Evolutionary conservation across 64 coral and sea anemone species (phyloP).

Genomic region (Stichodactyla helianthus): DNA sequence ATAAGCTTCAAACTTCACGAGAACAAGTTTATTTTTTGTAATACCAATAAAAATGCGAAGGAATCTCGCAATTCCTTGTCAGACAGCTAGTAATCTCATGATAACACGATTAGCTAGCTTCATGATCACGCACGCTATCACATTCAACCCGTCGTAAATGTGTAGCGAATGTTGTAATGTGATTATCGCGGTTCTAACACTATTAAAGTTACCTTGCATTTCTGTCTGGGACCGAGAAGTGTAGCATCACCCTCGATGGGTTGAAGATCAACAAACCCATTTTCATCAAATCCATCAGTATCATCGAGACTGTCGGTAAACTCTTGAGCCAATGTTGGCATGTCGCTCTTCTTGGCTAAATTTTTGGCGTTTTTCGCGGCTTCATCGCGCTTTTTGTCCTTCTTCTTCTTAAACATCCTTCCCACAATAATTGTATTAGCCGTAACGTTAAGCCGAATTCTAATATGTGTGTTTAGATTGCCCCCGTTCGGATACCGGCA

Average conservation of each 20-base stretch:
- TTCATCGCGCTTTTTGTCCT: slow-evolving; percentile 63
- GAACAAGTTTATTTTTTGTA: too few relatives aligned
- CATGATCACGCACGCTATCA: too few relatives aligned
- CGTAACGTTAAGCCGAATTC: neutral
- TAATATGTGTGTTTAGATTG: neutral
- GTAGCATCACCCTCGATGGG: slow-evolving; percentile 39
- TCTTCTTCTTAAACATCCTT: slow-evolving; percentile 81
- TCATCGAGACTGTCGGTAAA: slow-evolving; percentile 6
- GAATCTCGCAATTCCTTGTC: too few relatives aligned
- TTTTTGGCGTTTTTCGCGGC: neutral
- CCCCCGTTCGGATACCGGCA: neutral
- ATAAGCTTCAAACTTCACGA: too few relatives aligned
- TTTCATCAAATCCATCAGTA: slow-evolving; percentile 64
- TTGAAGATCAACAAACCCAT: slow-evolving; percentile 74
- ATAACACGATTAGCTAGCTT: neutral
- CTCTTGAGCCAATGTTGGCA: neutral
- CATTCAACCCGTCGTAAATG: too few relatives aligned
- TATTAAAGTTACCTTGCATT: slow-evolving; percentile 51
- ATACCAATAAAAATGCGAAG: too few relatives aligned
- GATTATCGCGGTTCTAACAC: too few relatives aligned
- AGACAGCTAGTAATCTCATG: too few relatives aligned
- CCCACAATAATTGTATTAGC: neutral
- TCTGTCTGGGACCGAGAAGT: slow-evolving; percentile 74
- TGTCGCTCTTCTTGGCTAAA: neutral
- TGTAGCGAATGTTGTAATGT: too few relatives aligned